Evolutionary conservation across 2,113 vertebrate species (phyloP).

Genomic region (Colius striatus): DNA sequence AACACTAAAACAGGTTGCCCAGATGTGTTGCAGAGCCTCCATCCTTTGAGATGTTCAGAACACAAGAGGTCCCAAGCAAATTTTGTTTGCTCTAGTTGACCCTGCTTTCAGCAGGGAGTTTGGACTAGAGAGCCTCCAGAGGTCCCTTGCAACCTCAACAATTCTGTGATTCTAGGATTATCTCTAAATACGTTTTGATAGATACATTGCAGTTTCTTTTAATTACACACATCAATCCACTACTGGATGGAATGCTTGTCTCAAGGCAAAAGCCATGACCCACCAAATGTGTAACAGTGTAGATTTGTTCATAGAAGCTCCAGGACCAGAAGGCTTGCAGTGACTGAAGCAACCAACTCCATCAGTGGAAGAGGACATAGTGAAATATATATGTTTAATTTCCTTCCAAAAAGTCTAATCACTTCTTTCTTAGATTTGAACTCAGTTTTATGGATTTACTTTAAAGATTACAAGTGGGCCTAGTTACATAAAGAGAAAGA

Average conservation of each 20-base stretch:
- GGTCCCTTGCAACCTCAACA: not conserved
- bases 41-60: not conserved
- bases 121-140: not conserved
- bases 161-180: not conserved
- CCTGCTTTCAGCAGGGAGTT: not conserved
- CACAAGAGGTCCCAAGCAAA: not conserved
- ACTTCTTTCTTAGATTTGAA: not conserved
- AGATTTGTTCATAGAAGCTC: not conserved
- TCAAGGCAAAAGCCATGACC: not conserved
- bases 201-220: not conserved
- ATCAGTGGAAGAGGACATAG: not conserved
- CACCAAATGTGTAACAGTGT: rapidly evolving
- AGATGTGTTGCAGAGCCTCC: not conserved
- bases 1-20: not conserved
- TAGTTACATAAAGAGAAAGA: not conserved
- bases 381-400: not conserved
- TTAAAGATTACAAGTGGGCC: not conserved
- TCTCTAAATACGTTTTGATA: not conserved
- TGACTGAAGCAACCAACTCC: not conserved
- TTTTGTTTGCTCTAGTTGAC: no score
- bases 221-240: not conserved
- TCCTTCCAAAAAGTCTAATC: not conserved
- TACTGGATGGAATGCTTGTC: not conserved
- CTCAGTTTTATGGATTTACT: not conserved
- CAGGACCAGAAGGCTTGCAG: not conserved